phyloP scores from a whole-genome alignment of 1,140 invertebrate species.

The Lasioglossum albipes region DNA sequence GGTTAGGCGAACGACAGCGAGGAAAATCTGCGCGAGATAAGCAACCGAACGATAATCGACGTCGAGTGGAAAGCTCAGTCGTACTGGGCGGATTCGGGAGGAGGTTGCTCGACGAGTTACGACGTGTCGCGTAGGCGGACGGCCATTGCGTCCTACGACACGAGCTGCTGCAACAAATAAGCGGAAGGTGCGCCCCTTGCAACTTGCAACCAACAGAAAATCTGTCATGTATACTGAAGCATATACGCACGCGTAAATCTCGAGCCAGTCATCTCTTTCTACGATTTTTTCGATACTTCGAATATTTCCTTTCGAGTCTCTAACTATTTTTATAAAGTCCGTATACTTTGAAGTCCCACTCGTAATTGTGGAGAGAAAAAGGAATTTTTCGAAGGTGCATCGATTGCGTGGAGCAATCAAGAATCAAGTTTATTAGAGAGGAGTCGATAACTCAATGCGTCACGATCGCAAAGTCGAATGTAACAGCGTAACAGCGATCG shows the following conservation, averaged over 20 bases:
- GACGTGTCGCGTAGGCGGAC: slow-evolving; percentile 67
- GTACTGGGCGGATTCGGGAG: slow-evolving; percentile 41
- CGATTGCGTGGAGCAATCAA: background rate
- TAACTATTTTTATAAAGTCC: background rate
- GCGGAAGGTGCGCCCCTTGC: slow-evolving; percentile 45
- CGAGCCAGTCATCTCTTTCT: background rate
- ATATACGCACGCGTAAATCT: background rate
- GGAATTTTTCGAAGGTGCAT: background rate
- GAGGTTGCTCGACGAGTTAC: slow-evolving; percentile 56
- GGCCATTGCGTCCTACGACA: slow-evolving; percentile 58
- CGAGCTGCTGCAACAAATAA: slow-evolving; percentile 25
- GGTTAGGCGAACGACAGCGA: slow-evolving; percentile 20
- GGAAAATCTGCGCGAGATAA: slow-evolving; percentile 43
- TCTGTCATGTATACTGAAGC: background rate
- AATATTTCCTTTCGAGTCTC: background rate
- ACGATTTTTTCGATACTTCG: background rate
- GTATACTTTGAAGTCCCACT: background rate
- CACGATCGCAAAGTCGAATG: slow-evolving; percentile 36
- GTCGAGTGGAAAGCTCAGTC: slow-evolving; percentile 21
- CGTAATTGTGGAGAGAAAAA: background rate
- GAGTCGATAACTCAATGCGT: slow-evolving; percentile 11
- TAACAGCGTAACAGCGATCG: slow-evolving; percentile 28
- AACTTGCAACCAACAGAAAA: slow-evolving; percentile 23
- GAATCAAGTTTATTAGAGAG: slow-evolving; percentile 4
- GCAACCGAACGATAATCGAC: slow-evolving; percentile 61